Evolutionary conservation across 2,888 invertebrate genomes (phyloP), one percentile per base, ranked within the genome.

Genomic region (Conops quadrifasciatus): DNA sequence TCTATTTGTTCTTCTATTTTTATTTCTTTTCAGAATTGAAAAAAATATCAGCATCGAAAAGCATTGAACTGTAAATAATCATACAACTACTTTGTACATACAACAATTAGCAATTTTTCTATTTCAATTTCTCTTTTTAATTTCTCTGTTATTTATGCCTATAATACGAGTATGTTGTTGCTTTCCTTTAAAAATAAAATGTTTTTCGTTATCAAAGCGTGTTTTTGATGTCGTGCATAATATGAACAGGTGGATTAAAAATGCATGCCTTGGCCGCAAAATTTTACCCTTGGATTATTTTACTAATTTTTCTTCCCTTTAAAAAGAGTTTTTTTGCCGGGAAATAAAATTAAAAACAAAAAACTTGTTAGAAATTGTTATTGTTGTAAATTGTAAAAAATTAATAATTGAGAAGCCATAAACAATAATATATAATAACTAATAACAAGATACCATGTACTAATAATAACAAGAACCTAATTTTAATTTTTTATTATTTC

Each of bases 221-320:
- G 36, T 13, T 45, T 67, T 43, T 21, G 67, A 26, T 45, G 24
- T 58, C 58, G 58, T 67, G 43, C 45, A 67, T 53, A 30, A 56
- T 36, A 58, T 58, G 58, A 67, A 67, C 58, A 56, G 67, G 67
- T 58, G 67, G 58, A 58, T 21, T 45, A 2, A 5, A 58, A 66
- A 66, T 63, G 24, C 24, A 63, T 24, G 21, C 21, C 66, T 66
- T 66, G 66, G 51, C 53, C 53, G 21, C 53, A 30, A 56, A 66
- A 49, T 49, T 36, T 4, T 36, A 36, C 36, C 9, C 36, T 4
- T 36, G 36, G 36, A n/a, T n/a, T n/a, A n/a, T n/a, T n/a, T n/a
- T n/a, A n/a, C n/a, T n/a, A n/a, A n/a, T n/a, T n/a, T n/a, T n/a
- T n/a, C n/a, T n/a, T n/a, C n/a, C n/a, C n/a, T n/a, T n/a, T n/a